Evolutionary conservation across 2,113 vertebrate genomes (phyloP), one percentile per base, ranked within the genome.

Genomic region (Calonectris borealis): DNA sequence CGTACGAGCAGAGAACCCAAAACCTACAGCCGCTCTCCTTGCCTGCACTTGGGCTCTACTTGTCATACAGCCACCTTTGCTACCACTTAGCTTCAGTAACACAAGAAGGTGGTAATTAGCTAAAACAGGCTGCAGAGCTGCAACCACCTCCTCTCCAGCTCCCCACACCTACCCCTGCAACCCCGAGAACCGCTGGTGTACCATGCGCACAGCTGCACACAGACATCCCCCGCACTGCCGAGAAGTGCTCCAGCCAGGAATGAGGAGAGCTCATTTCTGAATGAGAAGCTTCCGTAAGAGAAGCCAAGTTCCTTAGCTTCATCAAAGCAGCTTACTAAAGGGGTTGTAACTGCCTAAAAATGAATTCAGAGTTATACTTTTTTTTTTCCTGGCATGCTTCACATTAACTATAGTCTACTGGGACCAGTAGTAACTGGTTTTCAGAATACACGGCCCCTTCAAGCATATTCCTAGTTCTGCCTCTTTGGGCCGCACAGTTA

Each of bases 1-100:
- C 2, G 0, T 7, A 0, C 4, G 11, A 15, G 58, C 32, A 11
- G 42, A 13, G 62, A 26, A 2, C 18, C 20, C 52, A 1, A 10
- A 68, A 46, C 54, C 10, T 15, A 1, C 1, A 2, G 66, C 49
- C 9, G 2, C 4, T 1, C 70, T 49, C 12, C 32, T 14, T 19
- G 7, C 64, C 44, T 15, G 14, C n/a, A 11, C 46, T 15, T 1
- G 11, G 66, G 36, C 51, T 32, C 54, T 36, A 1, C 22, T n/a
- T 8, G 13, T 60, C 44, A 1, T 2, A 22, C 19, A 46, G 69
- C 55, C n/a, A 62, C 55, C 40, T 40, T 27, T 32, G 24, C 64
- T 14, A 24, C 48, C 7, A 1, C 73, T 2, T 7, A 2, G 5
- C 51, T 40, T 2, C 2, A 0, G 22, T 5, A 17, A 26, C 40